Evolutionary conservation across 2,113 vertebrate genomes (phyloP).

Genomic region (Leucopsar rothschildi): DNA sequence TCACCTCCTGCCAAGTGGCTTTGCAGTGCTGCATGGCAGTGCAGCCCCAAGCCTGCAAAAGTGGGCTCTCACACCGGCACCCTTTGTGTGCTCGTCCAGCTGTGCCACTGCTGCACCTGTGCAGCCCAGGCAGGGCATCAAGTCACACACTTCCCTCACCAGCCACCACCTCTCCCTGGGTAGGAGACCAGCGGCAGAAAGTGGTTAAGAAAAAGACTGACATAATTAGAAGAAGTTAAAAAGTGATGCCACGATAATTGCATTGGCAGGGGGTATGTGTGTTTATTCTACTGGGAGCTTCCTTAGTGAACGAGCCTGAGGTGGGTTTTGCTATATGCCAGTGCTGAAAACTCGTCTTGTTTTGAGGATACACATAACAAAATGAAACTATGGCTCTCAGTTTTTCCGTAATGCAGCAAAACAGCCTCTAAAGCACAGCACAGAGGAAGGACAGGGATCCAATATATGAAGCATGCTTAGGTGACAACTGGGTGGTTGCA

Average conservation of each 20-base stretch:
- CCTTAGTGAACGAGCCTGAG: not conserved
- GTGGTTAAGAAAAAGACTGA: not conserved
- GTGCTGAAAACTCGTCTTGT: not conserved
- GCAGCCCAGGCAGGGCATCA: not conserved
- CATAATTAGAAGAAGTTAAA: conserved; percentile 22
- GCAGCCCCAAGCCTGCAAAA: not conserved
- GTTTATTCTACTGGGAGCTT: conserved; percentile 21
- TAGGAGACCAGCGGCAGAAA: not conserved
- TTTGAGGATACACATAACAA: not conserved
- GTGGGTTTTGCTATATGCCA: not conserved
- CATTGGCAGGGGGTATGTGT: not conserved
- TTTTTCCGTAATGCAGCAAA: not conserved
- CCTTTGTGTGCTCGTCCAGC: not conserved
- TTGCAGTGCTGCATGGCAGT: not conserved
- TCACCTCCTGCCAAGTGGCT: not conserved
- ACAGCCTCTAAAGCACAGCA: not conserved
- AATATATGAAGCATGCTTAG: not conserved
- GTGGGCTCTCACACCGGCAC: accelerated
- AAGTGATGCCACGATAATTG: not conserved
- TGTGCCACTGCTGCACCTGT: not conserved
- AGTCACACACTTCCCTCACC: not conserved
- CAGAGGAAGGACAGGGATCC: not conserved
- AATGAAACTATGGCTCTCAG: not conserved
- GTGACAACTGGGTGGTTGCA: not conserved
- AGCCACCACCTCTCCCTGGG: not conserved